Evolutionary conservation across 2,797 vertebrate genomes (phyloP), one percentile per base, ranked within the genome.

Genomic region (Crypturellus tataupa): DNA sequence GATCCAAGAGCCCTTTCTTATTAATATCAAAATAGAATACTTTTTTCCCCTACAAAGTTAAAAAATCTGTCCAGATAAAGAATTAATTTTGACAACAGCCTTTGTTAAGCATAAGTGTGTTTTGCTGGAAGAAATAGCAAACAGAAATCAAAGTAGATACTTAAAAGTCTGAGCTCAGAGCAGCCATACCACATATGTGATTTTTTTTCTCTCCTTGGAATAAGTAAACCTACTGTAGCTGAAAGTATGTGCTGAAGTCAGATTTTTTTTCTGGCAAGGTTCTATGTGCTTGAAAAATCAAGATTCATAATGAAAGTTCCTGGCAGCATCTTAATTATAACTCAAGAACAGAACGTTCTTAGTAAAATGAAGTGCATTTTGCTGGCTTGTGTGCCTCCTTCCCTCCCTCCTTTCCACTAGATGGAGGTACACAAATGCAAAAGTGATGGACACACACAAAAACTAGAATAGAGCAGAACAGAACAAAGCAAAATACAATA

Each of bases 341-440:
- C 72, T 77, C 39, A 65, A 70, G 94, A 95, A 91, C 87, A 94
- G 83, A 92, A 86, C 62, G 85, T 95, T 96, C 89, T 94, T 87
- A 68, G 83, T 68, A 81, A 86, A 92, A 86, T 84, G 37, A 92
- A 73, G 46, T 75, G 86, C 20, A 2, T 90, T 96, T 93, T 90
- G 47, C 71, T 95, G 83, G 68, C 80, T 20, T 90, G 56, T 64
- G 84, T 95, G 71, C 62, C 64, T 90, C 78, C 20, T 80, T 95
- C 60, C 71, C 60, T 91, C 49, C 44, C 6, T 84, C 65, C 75
- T 94, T 96, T 89, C 96, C 95, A 29, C 94, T 96, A 96, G 96
- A 94, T 94, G 95, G 96, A 96, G 71, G 91, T 86, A 96, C 80
- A 88, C 73, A 95, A 93, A 73, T 86, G 16, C 40, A 18, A 6